A percentile compares a stretch with the other conserved stretches of the same genome.
Evolutionary conservation across 2,888 invertebrate genomes (phyloP).

Genomic region (Polydrusus pterygomalis): DNA sequence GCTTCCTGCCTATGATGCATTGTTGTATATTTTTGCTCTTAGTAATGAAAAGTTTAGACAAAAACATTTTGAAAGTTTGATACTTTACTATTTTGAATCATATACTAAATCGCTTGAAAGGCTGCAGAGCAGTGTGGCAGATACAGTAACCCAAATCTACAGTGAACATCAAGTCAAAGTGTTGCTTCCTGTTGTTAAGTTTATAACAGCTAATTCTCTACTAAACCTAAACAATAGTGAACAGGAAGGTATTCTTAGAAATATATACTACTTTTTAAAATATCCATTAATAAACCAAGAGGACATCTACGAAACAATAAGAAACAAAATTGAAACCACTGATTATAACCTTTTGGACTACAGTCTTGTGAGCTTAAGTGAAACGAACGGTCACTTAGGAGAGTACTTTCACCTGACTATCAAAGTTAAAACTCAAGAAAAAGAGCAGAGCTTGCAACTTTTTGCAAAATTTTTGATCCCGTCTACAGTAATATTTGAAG

Average conservation of each 20-base stretch:
- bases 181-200: constrained; percentile 40
- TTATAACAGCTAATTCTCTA: not conserved
- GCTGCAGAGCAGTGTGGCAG: not conserved
- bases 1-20: constrained; percentile 45
- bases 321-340: constrained; percentile 57
- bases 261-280: constrained; percentile 34
- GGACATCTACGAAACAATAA: constrained; percentile 60
- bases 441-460: not conserved
- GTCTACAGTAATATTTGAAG: not conserved
- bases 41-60: constrained; percentile 45
- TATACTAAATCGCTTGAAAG: constrained; percentile 10
- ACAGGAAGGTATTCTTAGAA: constrained; percentile 7
- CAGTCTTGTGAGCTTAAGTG: constrained; percentile 53
- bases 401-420: constrained; percentile 62
- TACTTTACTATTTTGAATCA: constrained; percentile 41
- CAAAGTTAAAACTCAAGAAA: not conserved
- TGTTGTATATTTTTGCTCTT: constrained; percentile 42
- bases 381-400: constrained; percentile 62
- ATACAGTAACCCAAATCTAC: not conserved
- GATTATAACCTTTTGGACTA: constrained; percentile 57
- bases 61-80: constrained; percentile 42
- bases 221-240: not conserved
- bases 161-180: constrained; percentile 12
- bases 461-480: constrained; percentile 39
- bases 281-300: constrained; percentile 57